Conservation (phyloP, 2,797 vertebrate species). For the Chanos chanos region DNA sequence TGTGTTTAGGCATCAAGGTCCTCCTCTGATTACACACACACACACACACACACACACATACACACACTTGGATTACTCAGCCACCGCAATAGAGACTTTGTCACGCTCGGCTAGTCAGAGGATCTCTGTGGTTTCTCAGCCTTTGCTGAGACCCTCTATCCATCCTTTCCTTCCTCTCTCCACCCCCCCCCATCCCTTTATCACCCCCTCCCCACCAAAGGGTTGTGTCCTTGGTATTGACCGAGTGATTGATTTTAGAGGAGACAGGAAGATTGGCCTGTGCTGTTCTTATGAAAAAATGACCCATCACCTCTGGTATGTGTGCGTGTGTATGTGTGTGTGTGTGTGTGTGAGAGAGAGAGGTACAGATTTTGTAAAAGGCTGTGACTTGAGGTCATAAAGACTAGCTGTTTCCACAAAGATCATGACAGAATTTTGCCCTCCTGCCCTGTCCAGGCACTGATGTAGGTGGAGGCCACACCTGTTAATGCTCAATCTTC, state of each 20-base stretch:
- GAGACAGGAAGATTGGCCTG: neutral
- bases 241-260: constrained; percentile 44
- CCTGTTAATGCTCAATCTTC: too few species aligned
- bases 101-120: constrained; percentile 23
- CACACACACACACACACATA: neutral
- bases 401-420: too few species aligned
- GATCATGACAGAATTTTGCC: too few species aligned
- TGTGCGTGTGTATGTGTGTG: neutral
- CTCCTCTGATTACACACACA: too few species aligned
- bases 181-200: neutral
- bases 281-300: neutral
- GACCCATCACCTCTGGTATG: neutral
- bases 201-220: neutral
- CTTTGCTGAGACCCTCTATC: constrained; percentile 39
- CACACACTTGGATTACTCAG: neutral
- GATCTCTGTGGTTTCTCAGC: constrained; percentile 33
- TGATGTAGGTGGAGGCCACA: too few species aligned
- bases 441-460: too few species aligned
- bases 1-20: too few species aligned
- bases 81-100: neutral
- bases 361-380: too few species aligned
- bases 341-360: neutral
- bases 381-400: too few species aligned
- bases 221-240: constrained; percentile 40
- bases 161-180: constrained; percentile 21